Evolutionary conservation across 2,797 vertebrate genomes (phyloP), one percentile per base, ranked within the genome.

Genomic region (Diglossa cyanea): DNA sequence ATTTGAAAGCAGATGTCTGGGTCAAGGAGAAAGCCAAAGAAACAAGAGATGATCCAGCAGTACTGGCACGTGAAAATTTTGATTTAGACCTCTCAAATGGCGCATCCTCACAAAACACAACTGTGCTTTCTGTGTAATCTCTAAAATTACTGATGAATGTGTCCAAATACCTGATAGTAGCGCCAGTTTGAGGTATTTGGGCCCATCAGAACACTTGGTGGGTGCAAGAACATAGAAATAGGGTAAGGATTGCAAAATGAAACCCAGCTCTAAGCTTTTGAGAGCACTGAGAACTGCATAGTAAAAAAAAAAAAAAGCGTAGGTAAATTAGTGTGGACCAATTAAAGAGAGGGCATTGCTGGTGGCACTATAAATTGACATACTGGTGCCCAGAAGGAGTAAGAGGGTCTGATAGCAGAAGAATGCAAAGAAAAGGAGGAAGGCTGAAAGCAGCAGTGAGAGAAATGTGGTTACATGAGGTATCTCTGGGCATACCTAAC

Each of bases 401-500:
- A 81, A 75, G 33, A 72, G 33, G 17, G 39, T 68, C 31, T 67
- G 47, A 33, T 51, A 51, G n/a, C 51, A 30, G 61, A 79, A 50
- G 45, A 81, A 65, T 25, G 39, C 31, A 48, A 62, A 58, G 62
- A 40, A 65, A 60, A 55, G 33, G 60, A 48, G 62, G 48, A 81
- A 67, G 17, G 35, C 66, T 77, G 62, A 81, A 86, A 81, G 40
- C 53, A 79, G 4, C 2, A 8, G 23, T 50, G 23, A 65, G 53
- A 50, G n/a, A 61, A 73, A 70, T 0, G 0, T 73, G 51, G 44
- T 67, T 58, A 13, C 35, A 17, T 31, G 7, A 42, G 67, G 42
- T 47, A 54, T 47, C 35, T 82, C 21, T 80, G 61, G 63, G 61
- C 31, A 33, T 33, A 58, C 39, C 58, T 76, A 42, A 26, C 1